Evolutionary conservation across 30 jellyfish, hydroid and myxozoan genomes (phyloP).

Genomic region (Hydractinia symbiolongicarpus): DNA sequence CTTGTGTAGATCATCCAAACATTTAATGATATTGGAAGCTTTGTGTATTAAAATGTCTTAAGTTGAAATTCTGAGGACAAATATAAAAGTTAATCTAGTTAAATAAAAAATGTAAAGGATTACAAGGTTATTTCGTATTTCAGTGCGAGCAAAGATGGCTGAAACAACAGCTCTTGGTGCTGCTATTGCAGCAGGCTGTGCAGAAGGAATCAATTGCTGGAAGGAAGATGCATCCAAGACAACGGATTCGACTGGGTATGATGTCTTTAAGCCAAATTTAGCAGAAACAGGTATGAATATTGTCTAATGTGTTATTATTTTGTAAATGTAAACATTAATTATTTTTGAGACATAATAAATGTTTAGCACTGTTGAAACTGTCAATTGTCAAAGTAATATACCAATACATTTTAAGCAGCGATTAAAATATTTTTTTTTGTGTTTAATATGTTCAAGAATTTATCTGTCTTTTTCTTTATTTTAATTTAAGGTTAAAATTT

Average conservation of each 20-base stretch:
- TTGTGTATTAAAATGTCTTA: too few relatives aligned
- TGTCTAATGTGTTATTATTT: neutral
- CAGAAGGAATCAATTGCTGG: slow-evolving; percentile 71
- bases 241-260: neutral
- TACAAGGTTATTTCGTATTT: neutral
- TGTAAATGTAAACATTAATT: neutral
- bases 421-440: too few relatives aligned
- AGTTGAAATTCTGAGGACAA: too few relatives aligned
- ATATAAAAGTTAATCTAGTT: too few relatives aligned
- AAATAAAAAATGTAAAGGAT: too few relatives aligned
- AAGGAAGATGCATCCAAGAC: neutral
- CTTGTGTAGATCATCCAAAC: too few relatives aligned
- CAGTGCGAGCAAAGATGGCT: slow-evolving; percentile 69
- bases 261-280: slow-evolving; percentile 27
- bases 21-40: too few relatives aligned
- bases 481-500: too few relatives aligned
- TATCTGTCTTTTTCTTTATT: too few relatives aligned
- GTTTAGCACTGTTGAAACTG: neutral
- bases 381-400: neutral
- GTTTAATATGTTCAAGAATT: too few relatives aligned
- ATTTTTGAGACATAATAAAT: neutral
- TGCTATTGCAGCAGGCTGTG: slow-evolving; percentile 88
- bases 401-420: too few relatives aligned
- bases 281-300: slow-evolving; percentile 5
- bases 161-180: slow-evolving; percentile 95